These are phyloP conservation scores for Drosophila phalerata DNA, from an alignment of 2,888 invertebrate species.

Conservation along the genomic window DNA sequence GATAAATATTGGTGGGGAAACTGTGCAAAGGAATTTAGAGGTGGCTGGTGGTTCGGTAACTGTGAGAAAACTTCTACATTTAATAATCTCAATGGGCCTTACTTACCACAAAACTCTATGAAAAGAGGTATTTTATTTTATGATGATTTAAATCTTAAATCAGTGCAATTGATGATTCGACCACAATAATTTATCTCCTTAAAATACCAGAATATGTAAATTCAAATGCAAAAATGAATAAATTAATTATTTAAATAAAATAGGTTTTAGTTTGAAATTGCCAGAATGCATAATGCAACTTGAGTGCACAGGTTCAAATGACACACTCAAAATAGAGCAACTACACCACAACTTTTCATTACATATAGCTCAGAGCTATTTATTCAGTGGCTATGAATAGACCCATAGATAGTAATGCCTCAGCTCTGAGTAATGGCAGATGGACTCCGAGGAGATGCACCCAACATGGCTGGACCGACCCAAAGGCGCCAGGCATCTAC, in stretches of 20 bases:
- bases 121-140: background rate
- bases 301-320: conserved; percentile 43
- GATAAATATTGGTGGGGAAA: conserved; percentile 29
- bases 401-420: conserved; percentile 7
- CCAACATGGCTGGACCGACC: conserved; percentile 5
- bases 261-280: conserved; percentile 32
- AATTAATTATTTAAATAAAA: conserved; percentile 1
- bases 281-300: conserved; percentile 34
- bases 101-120: background rate
- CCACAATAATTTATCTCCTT: background rate
- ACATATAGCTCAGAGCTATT: conserved; percentile 51
- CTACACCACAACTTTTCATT: conserved; percentile 71
- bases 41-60: conserved; percentile 32
- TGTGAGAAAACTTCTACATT: background rate
- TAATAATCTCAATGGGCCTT: conserved; percentile 2
- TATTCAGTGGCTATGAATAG: conserved; percentile 38
- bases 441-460: conserved; percentile 1
- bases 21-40: conserved; percentile 26
- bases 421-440: conserved; percentile 36
- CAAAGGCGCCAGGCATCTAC: conserved; percentile 12
- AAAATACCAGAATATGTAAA: background rate
- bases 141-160: background rate
- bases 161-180: conserved; percentile 20
- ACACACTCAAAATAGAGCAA: conserved; percentile 23
- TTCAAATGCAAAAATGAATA: background rate